Conservation (phyloP, 1,140 invertebrate genomes). For the Drosophila albomicans region DNA sequence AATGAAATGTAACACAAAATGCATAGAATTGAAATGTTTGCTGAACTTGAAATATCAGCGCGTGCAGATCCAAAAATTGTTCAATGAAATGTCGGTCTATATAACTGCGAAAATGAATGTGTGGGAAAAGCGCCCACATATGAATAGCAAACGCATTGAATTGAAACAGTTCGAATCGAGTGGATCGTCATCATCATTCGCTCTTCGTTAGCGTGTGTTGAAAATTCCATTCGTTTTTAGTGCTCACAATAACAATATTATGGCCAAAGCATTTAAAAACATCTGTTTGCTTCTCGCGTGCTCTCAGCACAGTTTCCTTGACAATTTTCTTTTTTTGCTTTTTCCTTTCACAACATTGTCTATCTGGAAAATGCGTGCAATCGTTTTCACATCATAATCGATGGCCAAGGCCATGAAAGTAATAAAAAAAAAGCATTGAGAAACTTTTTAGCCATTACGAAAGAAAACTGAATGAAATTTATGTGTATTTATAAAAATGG, state of each 20-base stretch:
- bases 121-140: conserved; percentile 49
- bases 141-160: conserved; percentile 30
- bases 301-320: conserved; percentile 52
- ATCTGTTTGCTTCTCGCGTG: conserved; percentile 58
- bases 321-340: conserved; percentile 47
- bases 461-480: conserved; percentile 43
- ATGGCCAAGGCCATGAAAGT: conserved; percentile 65
- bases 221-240: conserved; percentile 53
- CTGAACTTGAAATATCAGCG: conserved; percentile 76
- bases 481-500: conserved; percentile 30
- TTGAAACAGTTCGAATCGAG: not conserved
- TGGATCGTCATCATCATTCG: conserved; percentile 39
- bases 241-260: conserved; percentile 51
- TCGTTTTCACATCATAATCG: conserved; percentile 7
- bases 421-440: conserved; percentile 30
- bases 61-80: conserved; percentile 38
- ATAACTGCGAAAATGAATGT: conserved; percentile 14
- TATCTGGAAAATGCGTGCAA: conserved; percentile 58
- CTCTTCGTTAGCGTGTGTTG: conserved; percentile 35
- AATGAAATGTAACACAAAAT: conserved; percentile 8
- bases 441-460: conserved; percentile 34
- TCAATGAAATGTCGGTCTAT: conserved; percentile 44
- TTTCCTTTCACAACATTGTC: not conserved
- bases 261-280: conserved; percentile 59
- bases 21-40: conserved; percentile 36